Conservation (phyloP, 2,888 invertebrate genomes). For the Amaurobius ferox region DNA sequence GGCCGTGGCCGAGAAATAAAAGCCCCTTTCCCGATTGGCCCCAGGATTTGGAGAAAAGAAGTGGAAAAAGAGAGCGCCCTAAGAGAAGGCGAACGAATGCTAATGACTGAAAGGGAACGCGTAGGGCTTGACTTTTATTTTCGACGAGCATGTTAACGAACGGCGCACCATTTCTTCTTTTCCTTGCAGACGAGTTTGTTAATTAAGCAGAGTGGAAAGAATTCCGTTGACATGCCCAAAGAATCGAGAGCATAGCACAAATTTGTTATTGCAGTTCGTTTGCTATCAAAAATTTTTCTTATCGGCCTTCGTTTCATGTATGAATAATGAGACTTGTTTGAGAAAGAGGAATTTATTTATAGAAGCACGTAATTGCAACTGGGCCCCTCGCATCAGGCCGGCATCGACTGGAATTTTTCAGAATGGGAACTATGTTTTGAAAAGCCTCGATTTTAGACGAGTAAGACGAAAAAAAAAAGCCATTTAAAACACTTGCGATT, state of each 20-base stretch:
- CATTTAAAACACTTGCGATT: not conserved
- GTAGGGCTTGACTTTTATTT: conserved; percentile 60
- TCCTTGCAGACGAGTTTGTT: conserved; percentile 57
- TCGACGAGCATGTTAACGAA: conserved; percentile 62
- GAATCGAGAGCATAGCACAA: conserved; percentile 61
- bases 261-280: conserved; percentile 72
- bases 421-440: conserved; percentile 11
- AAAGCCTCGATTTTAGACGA: conserved; percentile 12
- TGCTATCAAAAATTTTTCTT: conserved; percentile 72
- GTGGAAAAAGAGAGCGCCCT: conserved; percentile 48
- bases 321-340: conserved; percentile 64
- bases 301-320: conserved; percentile 66
- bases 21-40: conserved; percentile 53
- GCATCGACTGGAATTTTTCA: conserved; percentile 1
- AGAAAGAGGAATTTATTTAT: conserved; percentile 68
- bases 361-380: conserved; percentile 58
- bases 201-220: conserved; percentile 70
- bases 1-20: conserved; percentile 67
- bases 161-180: conserved; percentile 53
- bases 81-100: conserved; percentile 47
- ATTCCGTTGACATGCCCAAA: conserved; percentile 67
- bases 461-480: not conserved
- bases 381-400: not conserved
- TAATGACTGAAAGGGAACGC: conserved; percentile 48
- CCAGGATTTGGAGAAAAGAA: conserved; percentile 34